phyloP scores from a whole-genome alignment of 2,113 vertebrate species.

The Hemibagrus wyckioides region DNA sequence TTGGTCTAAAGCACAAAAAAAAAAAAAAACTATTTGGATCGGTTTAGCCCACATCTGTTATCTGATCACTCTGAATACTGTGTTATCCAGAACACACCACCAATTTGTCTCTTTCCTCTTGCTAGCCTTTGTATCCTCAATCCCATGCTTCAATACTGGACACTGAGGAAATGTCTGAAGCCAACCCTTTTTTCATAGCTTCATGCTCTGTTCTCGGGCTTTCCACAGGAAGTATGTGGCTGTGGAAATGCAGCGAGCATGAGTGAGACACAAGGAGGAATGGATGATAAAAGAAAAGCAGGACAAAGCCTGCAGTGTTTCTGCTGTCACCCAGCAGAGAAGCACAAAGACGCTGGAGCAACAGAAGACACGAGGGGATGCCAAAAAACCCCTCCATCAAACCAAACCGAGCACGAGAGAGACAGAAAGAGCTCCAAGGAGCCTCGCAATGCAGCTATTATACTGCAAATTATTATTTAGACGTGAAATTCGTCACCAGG shows the following conservation, averaged over 20 bases:
- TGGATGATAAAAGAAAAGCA: constrained; percentile 17
- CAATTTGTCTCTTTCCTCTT: neutral
- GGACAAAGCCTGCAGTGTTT: constrained; percentile 40
- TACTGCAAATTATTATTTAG: neutral
- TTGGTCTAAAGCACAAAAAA: neutral
- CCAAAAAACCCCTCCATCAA: constrained; percentile 7
- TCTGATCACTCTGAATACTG: neutral
- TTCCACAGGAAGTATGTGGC: constrained; percentile 22
- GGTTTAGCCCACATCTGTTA: neutral
- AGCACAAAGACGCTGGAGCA: constrained; percentile 11
- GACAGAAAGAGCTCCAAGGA: neutral
- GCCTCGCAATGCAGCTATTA: neutral
- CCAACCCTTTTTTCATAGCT: neutral
- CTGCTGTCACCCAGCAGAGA: constrained; percentile 12
- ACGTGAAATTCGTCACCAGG: neutral
- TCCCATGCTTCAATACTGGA: neutral
- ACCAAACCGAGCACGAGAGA: constrained; percentile 12
- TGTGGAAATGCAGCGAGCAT: neutral
- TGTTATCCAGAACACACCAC: neutral
- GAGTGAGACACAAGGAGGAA: neutral
- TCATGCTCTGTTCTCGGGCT: neutral
- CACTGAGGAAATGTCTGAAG: neutral
- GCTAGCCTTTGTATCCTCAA: neutral
- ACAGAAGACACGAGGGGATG: constrained; percentile 11
- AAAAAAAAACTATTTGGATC: too few species aligned